A percentile compares a stretch with the other conserved stretches of the same genome.
Conservation (phyloP, 2,113 vertebrate genomes). For the Pseudorectes ferrugineus region DNA sequence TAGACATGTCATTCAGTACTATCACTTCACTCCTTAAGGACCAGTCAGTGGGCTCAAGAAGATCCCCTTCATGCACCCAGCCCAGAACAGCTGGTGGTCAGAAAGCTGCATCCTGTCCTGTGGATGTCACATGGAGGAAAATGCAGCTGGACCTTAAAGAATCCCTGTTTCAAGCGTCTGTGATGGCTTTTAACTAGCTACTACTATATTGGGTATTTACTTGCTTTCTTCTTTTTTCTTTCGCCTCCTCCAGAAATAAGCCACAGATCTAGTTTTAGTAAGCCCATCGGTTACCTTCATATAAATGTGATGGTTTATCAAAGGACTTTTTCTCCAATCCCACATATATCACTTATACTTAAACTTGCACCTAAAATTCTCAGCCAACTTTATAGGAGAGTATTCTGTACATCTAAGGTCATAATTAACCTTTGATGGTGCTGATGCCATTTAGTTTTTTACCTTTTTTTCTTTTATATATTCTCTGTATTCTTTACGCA, state of each 20-base stretch:
- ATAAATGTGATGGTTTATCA: not conserved
- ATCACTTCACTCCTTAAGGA: not conserved
- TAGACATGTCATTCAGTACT: accelerated
- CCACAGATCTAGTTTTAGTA: not conserved
- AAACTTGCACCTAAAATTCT: not conserved
- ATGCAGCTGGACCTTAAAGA: not conserved
- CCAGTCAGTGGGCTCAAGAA: not conserved
- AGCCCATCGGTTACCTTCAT: not conserved
- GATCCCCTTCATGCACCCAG: not conserved
- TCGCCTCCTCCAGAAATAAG: not conserved
- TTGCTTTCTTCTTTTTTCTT: not conserved
- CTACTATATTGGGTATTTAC: accelerated
- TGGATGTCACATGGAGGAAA: not conserved
- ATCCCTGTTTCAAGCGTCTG: not conserved
- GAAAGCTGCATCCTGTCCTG: not conserved
- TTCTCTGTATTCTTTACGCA: not conserved
- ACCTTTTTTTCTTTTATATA: not conserved
- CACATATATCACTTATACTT: not conserved
- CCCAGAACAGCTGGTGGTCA: accelerated
- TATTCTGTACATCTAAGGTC: not conserved
- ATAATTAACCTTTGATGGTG: not conserved
- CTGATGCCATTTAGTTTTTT: not conserved
- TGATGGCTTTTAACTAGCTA: not conserved
- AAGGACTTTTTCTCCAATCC: not conserved
- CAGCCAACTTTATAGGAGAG: accelerated